phyloP scores from a whole-genome alignment of 2,797 vertebrate genomes.

The Channallabes apus region DNA sequence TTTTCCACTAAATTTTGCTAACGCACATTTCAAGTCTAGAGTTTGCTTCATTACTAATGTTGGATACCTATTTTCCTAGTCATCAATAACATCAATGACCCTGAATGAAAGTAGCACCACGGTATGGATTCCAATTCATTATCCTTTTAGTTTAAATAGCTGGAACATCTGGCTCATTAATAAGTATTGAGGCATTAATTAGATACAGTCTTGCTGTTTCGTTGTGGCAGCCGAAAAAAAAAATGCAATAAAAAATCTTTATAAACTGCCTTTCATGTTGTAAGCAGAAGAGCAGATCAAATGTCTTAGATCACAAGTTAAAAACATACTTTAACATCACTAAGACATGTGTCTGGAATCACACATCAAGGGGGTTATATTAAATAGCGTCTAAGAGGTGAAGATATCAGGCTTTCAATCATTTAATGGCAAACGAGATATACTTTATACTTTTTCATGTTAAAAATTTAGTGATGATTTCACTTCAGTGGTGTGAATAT shows the following conservation, averaged over 20 bases:
- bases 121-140: neutral
- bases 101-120: neutral
- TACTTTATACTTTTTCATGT: neutral
- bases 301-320: neutral
- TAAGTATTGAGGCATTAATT: neutral
- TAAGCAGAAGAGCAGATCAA: neutral
- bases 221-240: neutral
- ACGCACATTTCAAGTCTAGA: too few species aligned
- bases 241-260: neutral
- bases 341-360: neutral
- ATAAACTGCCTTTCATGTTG: neutral
- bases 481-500: neutral
- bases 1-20: too few species aligned
- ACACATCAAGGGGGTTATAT: neutral
- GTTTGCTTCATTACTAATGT: too few species aligned
- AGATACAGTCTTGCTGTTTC: neutral
- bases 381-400: neutral
- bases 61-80: too few species aligned
- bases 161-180: neutral
- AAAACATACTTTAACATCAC: neutral
- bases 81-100: neutral
- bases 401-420: neutral
- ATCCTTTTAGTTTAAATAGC: neutral
- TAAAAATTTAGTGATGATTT: neutral
- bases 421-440: slow-evolving; percentile 1